Percentiles rank a stretch among this genome's conserved stretches.
Conservation (phyloP, 2,888 invertebrate species). For the Zygaena filipendulae region DNA sequence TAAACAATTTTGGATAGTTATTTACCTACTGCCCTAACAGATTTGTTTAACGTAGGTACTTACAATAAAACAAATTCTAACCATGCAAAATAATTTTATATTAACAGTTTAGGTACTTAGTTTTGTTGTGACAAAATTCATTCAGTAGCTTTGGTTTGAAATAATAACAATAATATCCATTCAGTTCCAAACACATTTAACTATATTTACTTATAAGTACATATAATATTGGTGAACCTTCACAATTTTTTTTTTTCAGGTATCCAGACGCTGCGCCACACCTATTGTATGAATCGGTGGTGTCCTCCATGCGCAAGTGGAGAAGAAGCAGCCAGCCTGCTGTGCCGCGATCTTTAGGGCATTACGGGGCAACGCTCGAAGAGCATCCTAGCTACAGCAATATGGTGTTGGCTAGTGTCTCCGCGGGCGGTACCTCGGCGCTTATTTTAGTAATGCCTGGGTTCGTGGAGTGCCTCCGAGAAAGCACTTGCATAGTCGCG, state of each 20-base stretch:
- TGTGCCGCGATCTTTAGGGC: background rate
- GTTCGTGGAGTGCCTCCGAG: conserved; percentile 1
- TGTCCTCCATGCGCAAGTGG: conserved; percentile 4
- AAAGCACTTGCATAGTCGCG: conserved; percentile 1
- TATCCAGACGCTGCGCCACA: conserved; percentile 3
- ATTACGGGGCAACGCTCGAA: conserved; percentile 4
- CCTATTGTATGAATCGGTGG: conserved; percentile 3
- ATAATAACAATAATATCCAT: too few species aligned
- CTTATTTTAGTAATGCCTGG: conserved; percentile 5
- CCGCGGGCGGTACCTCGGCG: conserved; percentile 2
- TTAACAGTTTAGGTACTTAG: too few species aligned
- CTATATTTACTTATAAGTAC: too few species aligned
- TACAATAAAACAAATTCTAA: too few species aligned
- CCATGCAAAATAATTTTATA: too few species aligned
- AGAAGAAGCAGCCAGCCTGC: background rate
- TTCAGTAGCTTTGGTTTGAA: too few species aligned
- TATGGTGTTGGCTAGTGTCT: conserved; percentile 4
- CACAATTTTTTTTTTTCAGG: conserved; percentile 1
- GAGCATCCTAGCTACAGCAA: conserved; percentile 1
- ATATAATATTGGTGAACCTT: too few species aligned
- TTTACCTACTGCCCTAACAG: too few species aligned
- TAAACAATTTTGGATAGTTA: too few species aligned
- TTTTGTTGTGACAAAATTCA: too few species aligned
- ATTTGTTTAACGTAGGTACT: too few species aligned
- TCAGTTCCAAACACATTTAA: too few species aligned